Percentiles rank a stretch among this genome's conserved stretches.
phyloP scores from a whole-genome alignment of 2,888 invertebrate genomes.

The Drosophila melanocephala region DNA sequence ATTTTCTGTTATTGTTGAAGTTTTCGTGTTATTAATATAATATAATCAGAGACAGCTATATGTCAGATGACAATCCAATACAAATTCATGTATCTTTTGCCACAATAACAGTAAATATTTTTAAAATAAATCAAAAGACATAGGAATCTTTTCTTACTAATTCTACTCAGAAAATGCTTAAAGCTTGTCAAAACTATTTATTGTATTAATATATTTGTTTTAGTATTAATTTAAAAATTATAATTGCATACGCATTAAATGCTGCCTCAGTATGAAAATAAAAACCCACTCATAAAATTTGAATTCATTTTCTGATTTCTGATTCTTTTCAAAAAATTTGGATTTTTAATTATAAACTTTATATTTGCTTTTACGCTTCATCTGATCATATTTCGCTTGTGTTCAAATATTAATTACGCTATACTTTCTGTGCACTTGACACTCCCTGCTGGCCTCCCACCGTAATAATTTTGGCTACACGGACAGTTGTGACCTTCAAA shows the following conservation, averaged over 20 bases:
- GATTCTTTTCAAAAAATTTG: neutral
- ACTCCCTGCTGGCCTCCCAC: conserved; percentile 7
- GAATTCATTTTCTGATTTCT: neutral
- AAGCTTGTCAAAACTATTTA: neutral
- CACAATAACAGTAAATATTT: neutral
- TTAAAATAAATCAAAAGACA: neutral
- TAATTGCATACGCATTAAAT: neutral
- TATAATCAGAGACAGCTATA: neutral
- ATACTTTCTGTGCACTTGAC: conserved; percentile 26
- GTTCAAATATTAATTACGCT: conserved; percentile 3
- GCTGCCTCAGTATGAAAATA: neutral
- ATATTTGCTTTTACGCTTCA: neutral
- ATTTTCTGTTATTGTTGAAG: conserved; percentile 16
- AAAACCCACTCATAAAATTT: neutral
- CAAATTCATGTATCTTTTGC: neutral
- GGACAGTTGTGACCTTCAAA: conserved; percentile 70
- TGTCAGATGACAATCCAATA: neutral
- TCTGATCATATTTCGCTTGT: neutral
- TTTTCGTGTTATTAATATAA: conserved; percentile 1
- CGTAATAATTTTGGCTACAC: conserved; percentile 18
- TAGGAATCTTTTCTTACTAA: neutral
- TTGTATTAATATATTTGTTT: neutral
- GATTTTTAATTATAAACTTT: neutral
- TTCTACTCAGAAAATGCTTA: neutral
- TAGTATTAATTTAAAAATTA: neutral